Evolutionary conservation across 2,113 vertebrate genomes (phyloP).

Genomic region (Petaurus breviceps): DNA sequence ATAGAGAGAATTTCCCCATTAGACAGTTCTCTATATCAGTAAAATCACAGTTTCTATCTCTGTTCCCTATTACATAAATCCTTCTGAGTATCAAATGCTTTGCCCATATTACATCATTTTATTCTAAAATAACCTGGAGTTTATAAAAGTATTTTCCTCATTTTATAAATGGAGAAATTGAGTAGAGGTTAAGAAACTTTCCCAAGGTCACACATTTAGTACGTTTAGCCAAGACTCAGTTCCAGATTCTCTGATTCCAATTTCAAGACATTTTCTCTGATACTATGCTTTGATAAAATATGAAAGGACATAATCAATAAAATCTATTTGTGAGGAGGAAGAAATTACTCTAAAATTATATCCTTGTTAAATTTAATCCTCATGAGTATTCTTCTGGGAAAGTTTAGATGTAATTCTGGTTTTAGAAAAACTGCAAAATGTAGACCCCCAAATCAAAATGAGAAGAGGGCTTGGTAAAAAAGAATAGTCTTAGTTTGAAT

Average conservation of each 20-base stretch:
- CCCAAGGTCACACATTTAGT: not conserved
- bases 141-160: not conserved
- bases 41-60: not conserved
- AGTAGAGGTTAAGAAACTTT: not conserved
- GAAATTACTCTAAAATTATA: slow-evolving; percentile 29
- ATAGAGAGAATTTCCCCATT: not conserved
- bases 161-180: not conserved
- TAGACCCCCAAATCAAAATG: slow-evolving; percentile 14
- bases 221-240: slow-evolving; percentile 2
- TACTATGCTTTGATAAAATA: slow-evolving; percentile 23
- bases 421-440: not conserved
- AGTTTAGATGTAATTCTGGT: slow-evolving; percentile 40
- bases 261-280: slow-evolving; percentile 12
- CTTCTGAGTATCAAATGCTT: not conserved
- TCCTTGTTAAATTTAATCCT: slow-evolving; percentile 37
- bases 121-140: not conserved
- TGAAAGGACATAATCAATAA: slow-evolving; percentile 19
- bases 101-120: not conserved
- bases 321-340: slow-evolving; percentile 30
- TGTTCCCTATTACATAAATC: not conserved
- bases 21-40: not conserved
- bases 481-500: not conserved
- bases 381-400: slow-evolving; percentile 43
- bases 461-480: slow-evolving; percentile 6
- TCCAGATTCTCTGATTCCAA: not conserved